Evolutionary conservation across 2,797 vertebrate genomes (phyloP).

Genomic region (Chrysocyon brachyurus): DNA sequence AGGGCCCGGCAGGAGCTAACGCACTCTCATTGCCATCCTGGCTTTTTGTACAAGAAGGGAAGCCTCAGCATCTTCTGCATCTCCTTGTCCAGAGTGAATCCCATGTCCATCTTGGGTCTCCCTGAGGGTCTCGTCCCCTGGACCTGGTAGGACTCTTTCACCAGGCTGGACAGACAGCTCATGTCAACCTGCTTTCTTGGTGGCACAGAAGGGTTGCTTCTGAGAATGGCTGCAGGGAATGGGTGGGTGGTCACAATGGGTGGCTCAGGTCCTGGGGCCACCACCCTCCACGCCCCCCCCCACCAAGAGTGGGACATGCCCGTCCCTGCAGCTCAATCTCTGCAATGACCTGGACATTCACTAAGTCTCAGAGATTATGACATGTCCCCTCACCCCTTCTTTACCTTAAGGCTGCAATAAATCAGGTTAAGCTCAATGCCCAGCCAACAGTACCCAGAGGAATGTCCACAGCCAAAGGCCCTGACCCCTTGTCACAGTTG

Average conservation of each 20-base stretch:
- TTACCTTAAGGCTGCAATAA: background rate
- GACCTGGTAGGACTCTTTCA: fast-evolving
- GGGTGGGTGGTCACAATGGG: fast-evolving
- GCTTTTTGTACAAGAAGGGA: background rate
- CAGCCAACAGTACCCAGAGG: background rate
- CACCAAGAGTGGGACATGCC: background rate
- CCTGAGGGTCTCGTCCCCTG: fast-evolving
- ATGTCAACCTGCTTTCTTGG: background rate
- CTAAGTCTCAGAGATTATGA: background rate
- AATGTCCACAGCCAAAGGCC: background rate
- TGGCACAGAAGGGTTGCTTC: background rate
- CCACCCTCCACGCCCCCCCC: background rate
- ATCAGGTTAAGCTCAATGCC: background rate
- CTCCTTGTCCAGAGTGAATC: too few relatives aligned
- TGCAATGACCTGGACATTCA: background rate
- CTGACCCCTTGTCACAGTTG: too few relatives aligned
- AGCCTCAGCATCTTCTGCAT: background rate
- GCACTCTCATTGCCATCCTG: background rate
- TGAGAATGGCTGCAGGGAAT: fast-evolving
- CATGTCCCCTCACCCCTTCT: background rate
- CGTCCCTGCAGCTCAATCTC: background rate
- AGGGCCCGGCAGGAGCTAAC: fast-evolving
- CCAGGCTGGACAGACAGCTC: background rate
- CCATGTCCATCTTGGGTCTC: background rate
- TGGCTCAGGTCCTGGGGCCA: background rate